Conservation (phyloP, 2,797 vertebrate genomes). For the Sorex maritimensis region DNA sequence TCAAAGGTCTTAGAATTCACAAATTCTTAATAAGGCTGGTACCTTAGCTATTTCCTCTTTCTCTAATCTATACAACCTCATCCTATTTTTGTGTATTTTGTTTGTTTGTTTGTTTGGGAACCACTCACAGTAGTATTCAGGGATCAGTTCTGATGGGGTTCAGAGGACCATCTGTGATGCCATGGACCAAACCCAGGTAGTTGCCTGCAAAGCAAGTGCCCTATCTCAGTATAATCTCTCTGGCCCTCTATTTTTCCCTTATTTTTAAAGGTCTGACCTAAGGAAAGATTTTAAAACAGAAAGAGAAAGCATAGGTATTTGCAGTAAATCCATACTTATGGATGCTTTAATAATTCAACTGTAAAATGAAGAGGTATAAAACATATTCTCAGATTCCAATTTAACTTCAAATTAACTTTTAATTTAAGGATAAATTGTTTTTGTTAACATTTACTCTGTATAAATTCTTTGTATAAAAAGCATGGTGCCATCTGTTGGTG, state of each 20-base stretch:
- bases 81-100: too few relatives aligned
- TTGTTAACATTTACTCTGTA: neutral
- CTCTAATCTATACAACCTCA: constrained; percentile 62
- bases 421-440: constrained; percentile 70
- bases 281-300: constrained; percentile 54
- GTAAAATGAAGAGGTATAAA: constrained; percentile 72
- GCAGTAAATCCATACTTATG: constrained; percentile 73
- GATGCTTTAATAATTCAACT: constrained; percentile 49
- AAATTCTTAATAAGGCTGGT: constrained; percentile 71
- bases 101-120: too few relatives aligned
- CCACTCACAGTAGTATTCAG: too few relatives aligned
- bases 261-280: constrained; percentile 78
- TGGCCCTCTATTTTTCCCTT: neutral
- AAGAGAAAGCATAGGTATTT: constrained; percentile 75
- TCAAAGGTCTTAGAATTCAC: constrained; percentile 16
- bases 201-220: neutral
- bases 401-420: constrained; percentile 3
- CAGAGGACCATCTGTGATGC: neutral
- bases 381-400: constrained; percentile 64
- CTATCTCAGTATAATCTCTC: too few relatives aligned
- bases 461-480: constrained; percentile 58
- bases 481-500: constrained; percentile 80
- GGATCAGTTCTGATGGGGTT: too few relatives aligned
- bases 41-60: constrained; percentile 73
- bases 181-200: too few relatives aligned